Conservation (phyloP, 2,888 invertebrate genomes). For the Autographa pulchrina region DNA sequence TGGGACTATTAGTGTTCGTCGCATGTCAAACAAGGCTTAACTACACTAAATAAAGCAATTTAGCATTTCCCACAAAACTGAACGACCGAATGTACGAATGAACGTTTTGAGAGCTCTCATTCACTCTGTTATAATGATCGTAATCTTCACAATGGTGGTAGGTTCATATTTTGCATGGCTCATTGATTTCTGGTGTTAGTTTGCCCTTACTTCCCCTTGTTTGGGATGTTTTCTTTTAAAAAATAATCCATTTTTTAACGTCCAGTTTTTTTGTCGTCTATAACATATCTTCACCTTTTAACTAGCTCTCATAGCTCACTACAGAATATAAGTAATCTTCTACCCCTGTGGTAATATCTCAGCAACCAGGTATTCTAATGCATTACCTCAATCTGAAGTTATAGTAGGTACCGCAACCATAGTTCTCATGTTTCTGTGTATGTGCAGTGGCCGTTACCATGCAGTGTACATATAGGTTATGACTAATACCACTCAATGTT, state of each 20-base stretch:
- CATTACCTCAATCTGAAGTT: no score
- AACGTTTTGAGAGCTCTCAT: conserved; percentile 31
- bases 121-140: conserved; percentile 33
- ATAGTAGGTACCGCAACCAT: no score
- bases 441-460: no score
- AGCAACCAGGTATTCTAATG: no score
- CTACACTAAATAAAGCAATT: conserved; percentile 42
- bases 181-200: conserved; percentile 14
- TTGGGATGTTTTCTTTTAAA: background rate
- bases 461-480: background rate
- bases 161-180: no score
- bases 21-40: conserved; percentile 26
- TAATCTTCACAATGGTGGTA: conserved; percentile 24
- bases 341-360: no score
- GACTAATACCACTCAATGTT: background rate
- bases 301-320: no score
- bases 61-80: conserved; percentile 42
- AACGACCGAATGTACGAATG: conserved; percentile 25
- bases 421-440: no score
- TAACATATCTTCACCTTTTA: no score
- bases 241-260: no score
- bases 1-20: conserved; percentile 14
- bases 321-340: no score
- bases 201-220: background rate
- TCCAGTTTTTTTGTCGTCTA: no score